phyloP scores from a whole-genome alignment of 1,140 invertebrate species.

The Rhagoletis pomonella region DNA sequence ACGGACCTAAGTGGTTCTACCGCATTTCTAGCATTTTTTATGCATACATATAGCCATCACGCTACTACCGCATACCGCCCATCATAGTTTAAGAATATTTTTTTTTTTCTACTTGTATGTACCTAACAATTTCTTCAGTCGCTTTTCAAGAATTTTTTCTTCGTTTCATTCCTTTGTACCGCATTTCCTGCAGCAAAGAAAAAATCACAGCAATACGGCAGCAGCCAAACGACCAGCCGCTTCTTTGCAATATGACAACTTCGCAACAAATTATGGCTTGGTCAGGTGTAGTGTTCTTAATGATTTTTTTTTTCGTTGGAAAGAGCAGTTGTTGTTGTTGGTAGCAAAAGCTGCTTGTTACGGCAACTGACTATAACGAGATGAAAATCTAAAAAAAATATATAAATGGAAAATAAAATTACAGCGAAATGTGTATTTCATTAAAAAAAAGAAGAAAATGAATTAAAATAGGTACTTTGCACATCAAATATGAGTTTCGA shows the following conservation, averaged over 20 bases:
- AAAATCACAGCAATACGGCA: conserved; percentile 10
- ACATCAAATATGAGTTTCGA: too few relatives aligned
- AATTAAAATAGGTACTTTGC: too few relatives aligned
- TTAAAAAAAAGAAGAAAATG: too few relatives aligned
- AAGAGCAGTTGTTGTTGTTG: neutral
- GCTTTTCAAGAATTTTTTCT: conserved; percentile 45
- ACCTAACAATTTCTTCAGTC: conserved; percentile 11
- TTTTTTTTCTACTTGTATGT: conserved; percentile 31
- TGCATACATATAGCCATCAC: neutral
- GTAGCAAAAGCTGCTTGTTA: neutral
- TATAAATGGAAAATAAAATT: too few relatives aligned
- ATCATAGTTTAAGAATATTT: neutral
- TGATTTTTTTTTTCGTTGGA: conserved; percentile 16
- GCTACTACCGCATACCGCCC: too few relatives aligned
- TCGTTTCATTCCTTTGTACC: conserved; percentile 18
- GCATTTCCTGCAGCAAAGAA: conserved; percentile 33
- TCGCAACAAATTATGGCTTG: conserved; percentile 36
- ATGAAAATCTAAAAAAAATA: neutral
- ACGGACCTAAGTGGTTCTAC: too few relatives aligned
- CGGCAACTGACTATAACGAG: conserved; percentile 29
- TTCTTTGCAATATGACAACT: neutral
- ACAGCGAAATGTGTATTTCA: too few relatives aligned
- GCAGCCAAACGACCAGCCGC: neutral
- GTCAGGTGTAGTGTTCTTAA: conserved; percentile 39
- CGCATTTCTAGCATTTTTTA: conserved; percentile 40